These are phyloP conservation scores for Cyclargus thomasi DNA, from an alignment of 1,140 invertebrate species.

Conservation along the genomic window DNA sequence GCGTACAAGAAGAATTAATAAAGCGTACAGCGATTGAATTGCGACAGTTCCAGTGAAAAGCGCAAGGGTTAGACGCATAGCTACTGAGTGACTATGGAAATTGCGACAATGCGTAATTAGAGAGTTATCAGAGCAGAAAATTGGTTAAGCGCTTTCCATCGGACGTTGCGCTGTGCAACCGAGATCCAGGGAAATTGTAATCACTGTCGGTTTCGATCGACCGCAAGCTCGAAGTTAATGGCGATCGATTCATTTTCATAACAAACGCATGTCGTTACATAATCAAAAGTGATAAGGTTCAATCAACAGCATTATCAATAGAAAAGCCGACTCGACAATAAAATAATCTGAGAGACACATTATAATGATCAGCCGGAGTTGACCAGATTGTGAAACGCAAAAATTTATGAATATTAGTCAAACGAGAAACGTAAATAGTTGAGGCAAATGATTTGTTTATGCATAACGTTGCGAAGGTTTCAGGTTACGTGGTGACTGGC, in stretches of 20 bases:
- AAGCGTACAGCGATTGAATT: constrained; percentile 32
- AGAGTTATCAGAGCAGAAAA: constrained; percentile 72
- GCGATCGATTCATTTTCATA: constrained; percentile 28
- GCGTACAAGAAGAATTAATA: constrained; percentile 54
- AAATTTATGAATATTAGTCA: not conserved
- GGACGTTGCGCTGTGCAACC: constrained; percentile 65
- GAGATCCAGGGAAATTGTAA: constrained; percentile 70
- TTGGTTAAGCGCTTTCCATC: constrained; percentile 74
- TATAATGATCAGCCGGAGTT: no score
- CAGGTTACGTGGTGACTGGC: constrained; percentile 5
- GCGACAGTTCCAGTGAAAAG: constrained; percentile 57
- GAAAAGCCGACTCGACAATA: not conserved
- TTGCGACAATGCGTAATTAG: constrained; percentile 62
- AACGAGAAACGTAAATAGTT: not conserved
- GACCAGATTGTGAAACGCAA: not conserved
- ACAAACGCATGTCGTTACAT: not conserved
- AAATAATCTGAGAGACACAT: no score
- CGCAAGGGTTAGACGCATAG: constrained; percentile 53
- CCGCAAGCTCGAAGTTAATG: constrained; percentile 50
- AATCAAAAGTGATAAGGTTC: not conserved
- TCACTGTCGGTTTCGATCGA: constrained; percentile 72
- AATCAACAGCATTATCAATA: not conserved
- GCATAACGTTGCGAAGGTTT: not conserved
- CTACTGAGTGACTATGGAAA: constrained; percentile 58
- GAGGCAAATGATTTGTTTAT: not conserved